Conservation (phyloP, 2,888 invertebrate species). For the Parascotia fuliginaria region DNA sequence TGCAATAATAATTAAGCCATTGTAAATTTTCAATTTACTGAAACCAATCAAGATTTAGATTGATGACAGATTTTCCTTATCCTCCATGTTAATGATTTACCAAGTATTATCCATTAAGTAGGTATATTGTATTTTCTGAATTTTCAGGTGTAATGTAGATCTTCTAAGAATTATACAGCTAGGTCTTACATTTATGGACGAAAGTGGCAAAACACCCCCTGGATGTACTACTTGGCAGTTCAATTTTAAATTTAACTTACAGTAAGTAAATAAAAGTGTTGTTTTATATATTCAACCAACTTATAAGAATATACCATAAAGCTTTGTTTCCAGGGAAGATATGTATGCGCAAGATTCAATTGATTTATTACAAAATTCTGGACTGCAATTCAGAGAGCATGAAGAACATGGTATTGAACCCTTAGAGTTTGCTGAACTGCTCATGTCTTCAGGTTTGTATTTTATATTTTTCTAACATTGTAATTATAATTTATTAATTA, state of each 20-base stretch:
- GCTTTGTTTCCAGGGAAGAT: slow-evolving; percentile 90
- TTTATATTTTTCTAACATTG: neutral
- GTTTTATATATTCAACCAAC: slow-evolving; percentile 1
- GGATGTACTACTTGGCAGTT: slow-evolving; percentile 99
- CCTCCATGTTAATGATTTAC: too few relatives aligned
- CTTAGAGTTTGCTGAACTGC: slow-evolving; percentile 97
- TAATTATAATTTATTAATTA: too few relatives aligned
- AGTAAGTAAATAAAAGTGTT: slow-evolving; percentile 86
- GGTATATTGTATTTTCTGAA: too few relatives aligned
- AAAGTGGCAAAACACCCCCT: slow-evolving; percentile 97
- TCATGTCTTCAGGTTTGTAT: slow-evolving; percentile 95
- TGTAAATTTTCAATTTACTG: too few relatives aligned
- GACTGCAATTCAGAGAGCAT: slow-evolving; percentile 98
- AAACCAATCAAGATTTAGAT: too few relatives aligned
- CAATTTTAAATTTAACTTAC: slow-evolving; percentile 99
- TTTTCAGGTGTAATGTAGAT: slow-evolving; percentile 96
- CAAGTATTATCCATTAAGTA: too few relatives aligned
- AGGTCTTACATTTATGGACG: slow-evolving; percentile 98
- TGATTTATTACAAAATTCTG: slow-evolving; percentile 97
- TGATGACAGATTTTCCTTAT: too few relatives aligned
- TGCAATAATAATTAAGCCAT: too few relatives aligned
- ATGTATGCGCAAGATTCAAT: slow-evolving; percentile 99
- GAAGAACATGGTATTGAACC: slow-evolving; percentile 99
- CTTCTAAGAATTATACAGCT: slow-evolving; percentile 98
- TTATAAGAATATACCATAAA: slow-evolving; percentile 19